phyloP scores from a whole-genome alignment of 2,113 vertebrate genomes.

The Lucifuga dentata region DNA sequence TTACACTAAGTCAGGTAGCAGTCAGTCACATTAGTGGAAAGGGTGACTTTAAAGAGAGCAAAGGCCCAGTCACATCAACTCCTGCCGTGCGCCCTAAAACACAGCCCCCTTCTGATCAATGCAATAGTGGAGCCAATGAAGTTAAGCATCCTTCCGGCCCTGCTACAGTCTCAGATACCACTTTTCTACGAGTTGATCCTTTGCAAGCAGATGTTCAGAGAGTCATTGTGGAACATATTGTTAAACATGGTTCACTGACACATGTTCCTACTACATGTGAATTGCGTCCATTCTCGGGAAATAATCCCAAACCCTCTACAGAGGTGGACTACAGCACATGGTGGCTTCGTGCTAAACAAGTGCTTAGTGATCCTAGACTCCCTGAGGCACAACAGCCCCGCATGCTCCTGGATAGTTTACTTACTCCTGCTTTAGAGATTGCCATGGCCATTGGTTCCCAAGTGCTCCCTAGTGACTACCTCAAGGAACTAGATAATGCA shows the following conservation, averaged over 20 bases:
- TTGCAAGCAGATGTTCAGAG: background rate
- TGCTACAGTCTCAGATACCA: background rate
- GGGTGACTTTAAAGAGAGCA: background rate
- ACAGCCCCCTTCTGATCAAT: background rate
- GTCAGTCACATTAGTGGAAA: background rate
- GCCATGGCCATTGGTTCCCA: background rate
- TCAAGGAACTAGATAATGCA: conserved; percentile 27
- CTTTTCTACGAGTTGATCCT: background rate
- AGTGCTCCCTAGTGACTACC: conserved; percentile 5
- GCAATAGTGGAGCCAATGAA: background rate
- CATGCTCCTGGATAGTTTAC: conserved; percentile 5
- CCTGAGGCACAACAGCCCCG: background rate
- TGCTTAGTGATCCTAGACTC: background rate
- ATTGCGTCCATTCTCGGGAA: conserved; percentile 1
- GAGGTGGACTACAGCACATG: conserved; percentile 1
- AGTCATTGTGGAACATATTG: conserved; percentile 14
- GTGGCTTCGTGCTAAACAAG: conserved; percentile 6
- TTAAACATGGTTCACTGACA: conserved; percentile 1
- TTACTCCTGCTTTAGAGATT: conserved; percentile 25
- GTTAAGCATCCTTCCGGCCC: background rate
- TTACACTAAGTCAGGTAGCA: background rate
- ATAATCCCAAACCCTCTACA: background rate
- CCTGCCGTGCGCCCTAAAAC: background rate
- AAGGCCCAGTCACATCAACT: background rate
- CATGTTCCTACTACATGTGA: background rate